Percentiles rank a stretch among this genome's conserved stretches.
These are phyloP conservation scores for Phytoseiulus persimilis DNA, from an alignment of 2,888 invertebrate genomes.

Conservation along the genomic window DNA sequence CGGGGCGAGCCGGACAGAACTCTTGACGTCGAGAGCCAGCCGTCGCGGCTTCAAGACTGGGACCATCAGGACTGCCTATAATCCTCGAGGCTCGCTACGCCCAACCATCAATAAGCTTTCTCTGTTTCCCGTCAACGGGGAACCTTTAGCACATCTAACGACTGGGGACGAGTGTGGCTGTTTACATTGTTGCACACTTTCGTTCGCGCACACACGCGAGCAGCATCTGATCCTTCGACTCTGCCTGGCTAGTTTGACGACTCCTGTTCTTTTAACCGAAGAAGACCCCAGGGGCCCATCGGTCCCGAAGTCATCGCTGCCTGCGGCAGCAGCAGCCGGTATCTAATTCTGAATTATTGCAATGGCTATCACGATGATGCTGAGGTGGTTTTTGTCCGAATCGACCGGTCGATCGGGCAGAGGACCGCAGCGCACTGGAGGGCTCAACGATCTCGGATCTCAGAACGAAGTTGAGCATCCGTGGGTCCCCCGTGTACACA, in stretches of 20 bases:
- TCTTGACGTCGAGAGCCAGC: background rate
- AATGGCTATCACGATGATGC: background rate
- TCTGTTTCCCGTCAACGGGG: background rate
- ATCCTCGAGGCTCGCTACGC: background rate
- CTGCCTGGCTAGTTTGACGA: background rate
- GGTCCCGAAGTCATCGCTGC: background rate
- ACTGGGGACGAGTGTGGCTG: background rate
- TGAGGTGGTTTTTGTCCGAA: background rate
- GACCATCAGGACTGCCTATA: background rate
- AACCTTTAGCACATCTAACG: background rate
- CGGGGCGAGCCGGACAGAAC: background rate
- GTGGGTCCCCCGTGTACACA: too few relatives aligned
- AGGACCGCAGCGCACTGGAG: background rate
- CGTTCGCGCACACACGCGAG: background rate
- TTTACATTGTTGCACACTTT: background rate
- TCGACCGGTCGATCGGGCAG: background rate
- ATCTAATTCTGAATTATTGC: slow-evolving; percentile 5
- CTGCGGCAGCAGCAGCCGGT: background rate
- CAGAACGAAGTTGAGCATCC: too few relatives aligned
- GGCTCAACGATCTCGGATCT: too few relatives aligned
- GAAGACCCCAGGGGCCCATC: background rate
- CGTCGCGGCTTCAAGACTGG: background rate
- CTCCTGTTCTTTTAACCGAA: background rate
- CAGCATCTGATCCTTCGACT: background rate
- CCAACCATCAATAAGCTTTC: background rate